Percentiles rank a stretch among this genome's conserved stretches.
These are phyloP conservation scores for Nothobranchius kuhntae DNA, from an alignment of 2,113 vertebrate genomes.

Conservation along the genomic window DNA sequence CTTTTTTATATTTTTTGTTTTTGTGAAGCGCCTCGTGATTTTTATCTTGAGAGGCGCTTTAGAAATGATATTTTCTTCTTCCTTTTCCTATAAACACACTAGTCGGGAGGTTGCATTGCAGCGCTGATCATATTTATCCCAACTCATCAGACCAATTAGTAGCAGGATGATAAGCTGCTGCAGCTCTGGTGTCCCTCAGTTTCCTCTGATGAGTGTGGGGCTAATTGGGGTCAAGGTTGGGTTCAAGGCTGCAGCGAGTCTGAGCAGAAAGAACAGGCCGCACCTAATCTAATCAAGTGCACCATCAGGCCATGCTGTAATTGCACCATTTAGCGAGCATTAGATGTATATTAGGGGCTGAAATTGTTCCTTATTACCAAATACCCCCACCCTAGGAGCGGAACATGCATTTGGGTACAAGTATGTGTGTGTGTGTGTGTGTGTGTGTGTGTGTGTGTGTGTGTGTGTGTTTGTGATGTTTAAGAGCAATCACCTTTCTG, in stretches of 20 bases:
- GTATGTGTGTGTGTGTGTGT: conserved; percentile 14
- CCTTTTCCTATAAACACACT: conserved; percentile 13
- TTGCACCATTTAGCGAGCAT: conserved; percentile 75
- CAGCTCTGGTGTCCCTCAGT: conserved; percentile 53
- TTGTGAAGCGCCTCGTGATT: no score
- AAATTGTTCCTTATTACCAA: conserved; percentile 64
- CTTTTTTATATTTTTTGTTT: no score
- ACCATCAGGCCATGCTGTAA: conserved; percentile 74
- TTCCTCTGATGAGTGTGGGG: conserved; percentile 68
- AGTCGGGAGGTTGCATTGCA: conserved; percentile 31
- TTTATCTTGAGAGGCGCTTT: no score
- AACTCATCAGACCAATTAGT: conserved; percentile 75
- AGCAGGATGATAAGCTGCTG: conserved; percentile 65
- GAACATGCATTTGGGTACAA: conserved; percentile 22
- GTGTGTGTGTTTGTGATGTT: conserved; percentile 36
- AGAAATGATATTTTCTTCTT: no score
- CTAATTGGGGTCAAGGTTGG: conserved; percentile 83
- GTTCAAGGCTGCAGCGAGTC: conserved; percentile 67
- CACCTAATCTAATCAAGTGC: conserved; percentile 80
- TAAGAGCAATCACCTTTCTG: conserved; percentile 67
- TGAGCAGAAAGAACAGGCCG: conserved; percentile 59
- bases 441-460: conserved; percentile 8
- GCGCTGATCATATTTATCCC: conserved; percentile 64
- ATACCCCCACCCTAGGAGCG: conserved; percentile 20
- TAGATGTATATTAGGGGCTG: conserved; percentile 67